Conservation (phyloP, 2,888 invertebrate genomes). For the Phoronis australis region DNA sequence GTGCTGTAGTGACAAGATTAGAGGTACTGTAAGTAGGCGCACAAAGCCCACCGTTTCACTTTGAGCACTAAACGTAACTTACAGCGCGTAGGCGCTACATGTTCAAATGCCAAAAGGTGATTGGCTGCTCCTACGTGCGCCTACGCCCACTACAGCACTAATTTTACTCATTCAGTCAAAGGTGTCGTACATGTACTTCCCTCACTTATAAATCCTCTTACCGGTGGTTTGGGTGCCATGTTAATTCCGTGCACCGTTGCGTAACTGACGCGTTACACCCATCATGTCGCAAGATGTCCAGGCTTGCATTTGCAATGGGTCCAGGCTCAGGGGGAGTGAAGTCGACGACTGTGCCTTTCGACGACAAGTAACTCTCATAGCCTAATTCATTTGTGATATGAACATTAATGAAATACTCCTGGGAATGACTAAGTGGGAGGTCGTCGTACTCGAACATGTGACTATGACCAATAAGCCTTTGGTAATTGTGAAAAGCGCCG, state of each 20-base stretch:
- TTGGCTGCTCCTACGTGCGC: too few species aligned
- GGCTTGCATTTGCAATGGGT: conserved; percentile 10
- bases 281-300: conserved; percentile 16
- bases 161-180: too few species aligned
- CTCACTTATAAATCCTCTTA: conserved; percentile 8
- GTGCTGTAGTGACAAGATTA: too few species aligned
- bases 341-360: conserved; percentile 24
- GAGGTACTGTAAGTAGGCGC: too few species aligned
- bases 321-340: conserved; percentile 30
- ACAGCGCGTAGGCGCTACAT: too few species aligned
- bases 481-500: conserved; percentile 24
- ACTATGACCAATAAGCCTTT: conserved; percentile 23
- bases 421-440: conserved; percentile 18
- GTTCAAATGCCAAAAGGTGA: too few species aligned
- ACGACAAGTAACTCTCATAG: conserved; percentile 19
- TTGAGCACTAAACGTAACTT: too few species aligned
- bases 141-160: too few species aligned
- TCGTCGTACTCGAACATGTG: conserved; percentile 16
- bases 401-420: conserved; percentile 24
- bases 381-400: conserved; percentile 21
- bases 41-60: too few species aligned
- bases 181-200: too few species aligned
- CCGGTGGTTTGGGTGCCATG: conserved; percentile 22
- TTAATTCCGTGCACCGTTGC: conserved; percentile 21
- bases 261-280: conserved; percentile 22